These are phyloP conservation scores for Cheirogaleus major DNA, from an alignment of 2,797 vertebrate species.

Conservation along the genomic window DNA sequence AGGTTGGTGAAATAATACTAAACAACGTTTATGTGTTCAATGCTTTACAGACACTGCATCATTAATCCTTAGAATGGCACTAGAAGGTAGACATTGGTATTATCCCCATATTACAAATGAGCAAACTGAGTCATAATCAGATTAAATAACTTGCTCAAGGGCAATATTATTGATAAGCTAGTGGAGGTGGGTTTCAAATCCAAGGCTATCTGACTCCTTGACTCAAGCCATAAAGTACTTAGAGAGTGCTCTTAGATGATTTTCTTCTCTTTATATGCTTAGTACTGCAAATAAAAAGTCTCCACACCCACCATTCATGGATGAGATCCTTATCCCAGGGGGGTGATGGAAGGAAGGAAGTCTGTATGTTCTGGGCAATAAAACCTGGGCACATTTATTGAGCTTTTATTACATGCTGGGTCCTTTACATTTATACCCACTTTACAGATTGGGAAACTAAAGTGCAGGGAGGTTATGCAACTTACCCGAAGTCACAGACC, in stretches of 20 bases:
- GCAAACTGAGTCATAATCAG: constrained; percentile 61
- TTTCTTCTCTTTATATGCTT: constrained; percentile 23
- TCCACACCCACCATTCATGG: background rate
- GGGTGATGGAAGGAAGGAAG: background rate
- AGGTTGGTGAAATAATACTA: constrained; percentile 27
- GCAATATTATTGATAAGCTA: constrained; percentile 16
- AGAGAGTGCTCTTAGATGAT: background rate
- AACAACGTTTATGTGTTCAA: constrained; percentile 3
- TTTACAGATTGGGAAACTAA: constrained; percentile 4
- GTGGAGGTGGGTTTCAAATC: background rate
- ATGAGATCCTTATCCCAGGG: background rate
- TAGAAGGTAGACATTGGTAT: constrained; percentile 47
- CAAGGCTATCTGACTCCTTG: background rate
- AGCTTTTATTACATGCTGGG: background rate
- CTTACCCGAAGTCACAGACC: background rate
- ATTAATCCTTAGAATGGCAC: constrained; percentile 51
- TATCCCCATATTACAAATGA: constrained; percentile 59
- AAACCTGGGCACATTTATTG: background rate
- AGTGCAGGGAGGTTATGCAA: background rate
- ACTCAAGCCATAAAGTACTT: background rate
- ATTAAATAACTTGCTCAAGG: constrained; percentile 54
- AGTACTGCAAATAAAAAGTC: background rate
- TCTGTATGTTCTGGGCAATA: background rate
- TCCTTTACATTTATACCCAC: background rate
- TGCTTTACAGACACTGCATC: constrained; percentile 50